Conservation (phyloP, 1,140 invertebrate species). For the Bombus balteatus region DNA sequence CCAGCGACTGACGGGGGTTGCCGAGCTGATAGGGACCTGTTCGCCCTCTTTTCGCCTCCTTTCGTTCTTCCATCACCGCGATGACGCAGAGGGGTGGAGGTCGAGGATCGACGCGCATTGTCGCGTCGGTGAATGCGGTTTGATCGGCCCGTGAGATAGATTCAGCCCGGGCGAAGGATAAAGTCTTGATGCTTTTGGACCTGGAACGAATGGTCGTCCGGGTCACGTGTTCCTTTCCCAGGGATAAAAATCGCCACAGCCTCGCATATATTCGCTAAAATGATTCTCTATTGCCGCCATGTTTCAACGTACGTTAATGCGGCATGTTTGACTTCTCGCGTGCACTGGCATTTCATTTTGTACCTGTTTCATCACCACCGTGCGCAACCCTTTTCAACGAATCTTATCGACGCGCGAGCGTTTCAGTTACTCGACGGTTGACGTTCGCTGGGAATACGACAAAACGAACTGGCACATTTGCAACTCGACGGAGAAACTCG, state of each 20-base stretch:
- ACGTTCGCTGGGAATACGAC: not conserved
- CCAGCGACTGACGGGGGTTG: slow-evolving; percentile 22
- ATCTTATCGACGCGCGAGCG: not conserved
- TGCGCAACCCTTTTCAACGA: not conserved
- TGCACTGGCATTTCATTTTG: not conserved
- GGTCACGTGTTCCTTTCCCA: slow-evolving; percentile 42
- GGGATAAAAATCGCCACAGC: not conserved
- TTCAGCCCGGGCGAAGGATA: slow-evolving; percentile 5
- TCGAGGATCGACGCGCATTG: slow-evolving; percentile 53
- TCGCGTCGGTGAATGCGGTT: slow-evolving; percentile 49
- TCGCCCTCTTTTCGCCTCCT: slow-evolving; percentile 38
- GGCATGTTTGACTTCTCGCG: not conserved
- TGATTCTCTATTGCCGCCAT: not conserved
- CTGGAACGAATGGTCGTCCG: not conserved
- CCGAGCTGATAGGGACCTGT: slow-evolving; percentile 47
- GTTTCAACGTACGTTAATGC: not conserved
- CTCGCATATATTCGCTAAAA: not conserved
- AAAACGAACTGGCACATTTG: too few relatives aligned
- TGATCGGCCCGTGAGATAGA: slow-evolving; percentile 60
- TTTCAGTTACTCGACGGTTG: not conserved
- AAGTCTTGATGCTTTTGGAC: slow-evolving; percentile 7
- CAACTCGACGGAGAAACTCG: not conserved
- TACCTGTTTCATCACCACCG: not conserved
- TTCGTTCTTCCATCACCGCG: not conserved
- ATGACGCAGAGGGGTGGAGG: slow-evolving; percentile 9